phyloP scores from a whole-genome alignment of 2,888 invertebrate genomes.

The Disparrhopalites patrizii region DNA sequence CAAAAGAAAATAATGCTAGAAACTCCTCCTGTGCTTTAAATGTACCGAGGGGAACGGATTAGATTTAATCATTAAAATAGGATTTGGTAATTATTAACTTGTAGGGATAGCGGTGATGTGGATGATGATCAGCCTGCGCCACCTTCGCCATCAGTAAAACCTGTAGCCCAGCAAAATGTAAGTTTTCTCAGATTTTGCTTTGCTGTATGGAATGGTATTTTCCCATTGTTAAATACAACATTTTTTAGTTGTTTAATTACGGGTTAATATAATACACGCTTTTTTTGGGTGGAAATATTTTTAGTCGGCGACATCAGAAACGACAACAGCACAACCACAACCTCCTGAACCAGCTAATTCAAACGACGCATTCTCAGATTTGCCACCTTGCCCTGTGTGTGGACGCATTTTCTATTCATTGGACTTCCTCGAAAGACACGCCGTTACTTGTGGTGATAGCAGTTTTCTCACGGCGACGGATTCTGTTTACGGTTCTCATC shows the following conservation, averaged over 20 bases:
- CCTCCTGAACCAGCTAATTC: no score
- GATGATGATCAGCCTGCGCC: not conserved
- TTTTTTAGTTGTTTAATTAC: no score
- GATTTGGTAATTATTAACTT: constrained; percentile 1
- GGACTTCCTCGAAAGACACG: constrained; percentile 9
- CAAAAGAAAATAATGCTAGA: constrained; percentile 1
- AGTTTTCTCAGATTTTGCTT: not conserved
- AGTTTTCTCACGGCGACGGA: not conserved
- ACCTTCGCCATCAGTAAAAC: not conserved
- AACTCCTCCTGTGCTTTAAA: constrained; percentile 10
- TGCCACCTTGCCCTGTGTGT: constrained; percentile 25
- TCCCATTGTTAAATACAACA: no score
- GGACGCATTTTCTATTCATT: not conserved
- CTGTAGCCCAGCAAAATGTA: constrained; percentile 1
- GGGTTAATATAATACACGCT: no score
- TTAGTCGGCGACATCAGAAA: no score
- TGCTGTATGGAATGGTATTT: no score
- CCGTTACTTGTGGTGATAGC: constrained; percentile 14
- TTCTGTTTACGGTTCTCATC: constrained; percentile 2
- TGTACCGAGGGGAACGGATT: not conserved
- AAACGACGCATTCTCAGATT: not conserved
- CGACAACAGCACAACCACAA: no score
- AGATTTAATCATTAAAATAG: constrained; percentile 14
- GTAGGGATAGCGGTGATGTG: not conserved
- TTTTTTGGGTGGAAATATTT: no score